Evolutionary conservation across 2,113 vertebrate species (phyloP).

Genomic region (Syngnathus typhle): DNA sequence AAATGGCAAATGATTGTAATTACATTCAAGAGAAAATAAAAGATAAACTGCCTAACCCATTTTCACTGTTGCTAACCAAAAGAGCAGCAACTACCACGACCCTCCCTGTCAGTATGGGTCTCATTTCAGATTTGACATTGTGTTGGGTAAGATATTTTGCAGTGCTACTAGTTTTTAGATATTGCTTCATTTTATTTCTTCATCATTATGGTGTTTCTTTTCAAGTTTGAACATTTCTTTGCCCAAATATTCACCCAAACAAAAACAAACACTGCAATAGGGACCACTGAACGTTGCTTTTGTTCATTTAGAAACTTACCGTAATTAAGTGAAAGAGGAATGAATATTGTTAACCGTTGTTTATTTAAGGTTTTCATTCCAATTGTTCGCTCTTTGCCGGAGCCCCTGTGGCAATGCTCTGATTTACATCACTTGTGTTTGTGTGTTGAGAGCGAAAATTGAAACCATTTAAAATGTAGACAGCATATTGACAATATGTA

Average conservation of each 20-base stretch:
- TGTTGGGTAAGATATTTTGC: no score
- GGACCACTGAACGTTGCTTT: not conserved
- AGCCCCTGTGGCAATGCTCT: slow-evolving; percentile 20
- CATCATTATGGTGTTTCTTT: no score
- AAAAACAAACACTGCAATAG: not conserved
- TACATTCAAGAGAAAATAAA: not conserved
- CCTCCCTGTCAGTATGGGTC: no score
- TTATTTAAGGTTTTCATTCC: slow-evolving; percentile 15
- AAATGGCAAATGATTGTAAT: not conserved
- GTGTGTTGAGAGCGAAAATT: slow-evolving; percentile 42
- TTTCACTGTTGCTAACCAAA: not conserved
- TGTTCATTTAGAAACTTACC: not conserved
- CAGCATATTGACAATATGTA: slow-evolving; percentile 63
- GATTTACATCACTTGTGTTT: slow-evolving; percentile 37
- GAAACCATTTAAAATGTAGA: slow-evolving; percentile 61
- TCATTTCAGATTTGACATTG: no score
- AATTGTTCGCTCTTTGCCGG: slow-evolving; percentile 17
- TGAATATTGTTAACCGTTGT: not conserved
- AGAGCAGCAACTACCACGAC: not conserved
- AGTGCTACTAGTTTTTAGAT: no score
- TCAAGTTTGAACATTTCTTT: not conserved
- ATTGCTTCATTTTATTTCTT: no score
- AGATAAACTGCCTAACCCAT: no score
- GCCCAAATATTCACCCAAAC: not conserved
- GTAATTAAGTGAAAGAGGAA: not conserved